phyloP scores from a whole-genome alignment of 2,888 invertebrate species.

The Campoplex nolae region DNA sequence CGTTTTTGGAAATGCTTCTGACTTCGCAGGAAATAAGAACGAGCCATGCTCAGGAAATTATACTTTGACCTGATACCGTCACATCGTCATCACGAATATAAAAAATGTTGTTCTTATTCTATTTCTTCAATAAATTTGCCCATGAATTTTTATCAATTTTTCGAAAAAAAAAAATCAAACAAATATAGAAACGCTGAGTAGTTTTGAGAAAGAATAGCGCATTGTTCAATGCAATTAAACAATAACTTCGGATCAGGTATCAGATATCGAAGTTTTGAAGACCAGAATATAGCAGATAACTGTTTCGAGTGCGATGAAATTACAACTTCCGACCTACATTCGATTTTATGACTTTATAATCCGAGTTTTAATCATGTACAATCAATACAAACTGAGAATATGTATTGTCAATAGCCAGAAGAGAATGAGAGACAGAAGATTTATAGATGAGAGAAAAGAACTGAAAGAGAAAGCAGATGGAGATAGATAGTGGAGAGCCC shows the following conservation, averaged over 20 bases:
- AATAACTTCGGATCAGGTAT: neutral
- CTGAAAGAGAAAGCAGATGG: neutral
- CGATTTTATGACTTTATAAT: constrained; percentile 3
- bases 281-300: neutral
- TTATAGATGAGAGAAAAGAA: neutral
- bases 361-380: neutral
- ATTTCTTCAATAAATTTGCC: neutral
- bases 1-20: neutral
- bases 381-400: neutral
- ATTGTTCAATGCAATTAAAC: neutral
- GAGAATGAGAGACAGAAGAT: constrained; percentile 9
- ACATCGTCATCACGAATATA: neutral
- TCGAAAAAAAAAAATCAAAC: neutral
- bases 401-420: neutral
- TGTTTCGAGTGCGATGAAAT: neutral
- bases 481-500: neutral
- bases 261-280: no score
- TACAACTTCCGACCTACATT: neutral
- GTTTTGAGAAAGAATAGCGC: neutral
- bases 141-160: neutral
- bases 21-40: neutral
- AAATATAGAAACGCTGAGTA: neutral
- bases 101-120: neutral
- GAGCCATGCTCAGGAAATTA: neutral
- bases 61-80: neutral